A percentile compares a stretch with the other conserved stretches of the same genome.
phyloP scores from a whole-genome alignment of 2,797 vertebrate species.

The Macropodus opercularis region DNA sequence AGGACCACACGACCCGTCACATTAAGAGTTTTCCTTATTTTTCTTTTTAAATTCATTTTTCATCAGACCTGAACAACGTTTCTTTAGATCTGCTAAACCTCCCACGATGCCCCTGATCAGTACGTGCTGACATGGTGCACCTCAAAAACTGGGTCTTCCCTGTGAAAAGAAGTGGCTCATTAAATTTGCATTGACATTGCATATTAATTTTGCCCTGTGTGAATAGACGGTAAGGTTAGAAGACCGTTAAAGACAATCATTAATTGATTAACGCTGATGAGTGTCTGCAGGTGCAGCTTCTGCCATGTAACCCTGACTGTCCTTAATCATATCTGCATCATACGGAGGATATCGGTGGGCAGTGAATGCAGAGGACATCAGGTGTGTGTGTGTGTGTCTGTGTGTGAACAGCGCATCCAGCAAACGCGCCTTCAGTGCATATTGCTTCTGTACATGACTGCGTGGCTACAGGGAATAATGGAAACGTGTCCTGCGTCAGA shows the following conservation, averaged over 20 bases:
- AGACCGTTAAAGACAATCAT: conserved; percentile 50
- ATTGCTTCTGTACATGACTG: conserved; percentile 36
- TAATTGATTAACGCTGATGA: conserved; percentile 47
- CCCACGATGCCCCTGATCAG: not conserved
- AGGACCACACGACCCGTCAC: no score
- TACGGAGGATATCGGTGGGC: conserved; percentile 37
- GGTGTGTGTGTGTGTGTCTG: not conserved
- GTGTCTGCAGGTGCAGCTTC: conserved; percentile 12
- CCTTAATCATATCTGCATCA: conserved; percentile 58
- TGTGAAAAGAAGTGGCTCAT: conserved; percentile 41
- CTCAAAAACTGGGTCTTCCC: conserved; percentile 22
- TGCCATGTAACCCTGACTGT: conserved; percentile 31
- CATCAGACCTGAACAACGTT: no score
- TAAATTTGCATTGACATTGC: conserved; percentile 51
- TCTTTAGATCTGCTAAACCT: not conserved
- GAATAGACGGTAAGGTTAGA: conserved; percentile 55
- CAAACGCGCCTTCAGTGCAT: not conserved
- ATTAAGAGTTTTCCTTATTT: no score
- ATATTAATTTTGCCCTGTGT: conserved; percentile 54
- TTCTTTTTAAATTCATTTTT: no score
- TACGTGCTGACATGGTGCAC: not conserved
- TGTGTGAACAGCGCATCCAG: not conserved
- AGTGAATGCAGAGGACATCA: not conserved
- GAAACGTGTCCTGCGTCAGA: conserved; percentile 62
- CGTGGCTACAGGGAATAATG: conserved; percentile 64